Base-by-base conservation (phyloP, 1,140 invertebrate species). In the Zaprionus inermis region DNA sequence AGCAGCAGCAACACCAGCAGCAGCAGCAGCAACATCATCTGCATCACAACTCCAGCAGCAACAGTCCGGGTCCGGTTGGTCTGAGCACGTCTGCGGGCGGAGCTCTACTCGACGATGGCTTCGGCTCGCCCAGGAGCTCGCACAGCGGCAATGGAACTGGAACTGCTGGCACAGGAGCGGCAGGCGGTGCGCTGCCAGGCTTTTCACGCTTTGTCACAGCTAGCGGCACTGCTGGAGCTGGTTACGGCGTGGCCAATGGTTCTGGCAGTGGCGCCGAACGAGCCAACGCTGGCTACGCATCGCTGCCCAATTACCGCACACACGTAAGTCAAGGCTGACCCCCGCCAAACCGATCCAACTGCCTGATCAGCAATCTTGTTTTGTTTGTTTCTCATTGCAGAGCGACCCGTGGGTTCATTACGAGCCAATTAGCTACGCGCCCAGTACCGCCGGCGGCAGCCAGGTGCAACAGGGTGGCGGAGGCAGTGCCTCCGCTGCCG, bases 271-370 rank as follows among this genome's bases (percentile, higher is more conserved):
- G 67, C 49, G 71, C 85, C 44, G 83, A 88, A 75, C 78, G 83
- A 16, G 46, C 38, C n/a, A 18, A 4, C 18, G 16, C 77, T 68
- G 77, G 79, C 44, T 92, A 92, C 64, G 85, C 89, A 79, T 82
- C 90, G 57, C 61, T 92, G 71, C 44, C 54, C 69, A 92, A 91
- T 90, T 92, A 91, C 64, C 79, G 91, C 66, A 57, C 67, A 75
- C 91, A 89, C 67, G 91, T 92, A 76, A 91, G 89, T 80, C 3
- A 55, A 64, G 64, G 52, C 66, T 41, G 18, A 44, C 20, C 12
- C 9, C 22, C n/a, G n/a, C n/a, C n/a, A n/a, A n/a, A n/a, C n/a
- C n/a, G n/a, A n/a, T n/a, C n/a, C n/a, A n/a, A n/a, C n/a, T n/a
- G n/a, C n/a, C n/a, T n/a, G n/a, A n/a, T n/a, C n/a, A n/a, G n/a